phyloP scores from a whole-genome alignment of 2,113 vertebrate species.

The Zosterops lateralis region DNA sequence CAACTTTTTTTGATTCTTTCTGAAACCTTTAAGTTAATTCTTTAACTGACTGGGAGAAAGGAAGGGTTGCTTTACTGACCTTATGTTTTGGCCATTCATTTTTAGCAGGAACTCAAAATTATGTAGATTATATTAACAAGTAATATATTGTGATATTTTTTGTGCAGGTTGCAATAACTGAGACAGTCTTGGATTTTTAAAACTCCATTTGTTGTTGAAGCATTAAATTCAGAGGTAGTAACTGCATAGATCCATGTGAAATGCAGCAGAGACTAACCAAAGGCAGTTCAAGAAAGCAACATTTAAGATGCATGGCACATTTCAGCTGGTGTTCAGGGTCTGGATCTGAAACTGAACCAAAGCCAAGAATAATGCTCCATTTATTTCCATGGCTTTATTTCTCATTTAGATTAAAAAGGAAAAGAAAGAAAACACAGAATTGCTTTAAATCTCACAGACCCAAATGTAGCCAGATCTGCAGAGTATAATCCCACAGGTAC shows the following conservation, averaged over 20 bases:
- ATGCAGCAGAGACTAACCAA: not conserved
- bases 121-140: not conserved
- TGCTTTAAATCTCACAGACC: not conserved
- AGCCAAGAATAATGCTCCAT: constrained; percentile 14
- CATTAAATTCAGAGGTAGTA: not conserved
- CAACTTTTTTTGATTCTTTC: not conserved
- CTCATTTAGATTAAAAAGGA: constrained; percentile 18
- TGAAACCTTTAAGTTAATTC: not conserved
- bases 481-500: not conserved
- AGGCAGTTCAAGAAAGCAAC: not conserved
- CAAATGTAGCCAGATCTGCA: not conserved
- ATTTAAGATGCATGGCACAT: not conserved
- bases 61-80: not conserved
- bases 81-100: not conserved
- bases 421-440: not conserved
- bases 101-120: not conserved
- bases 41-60: not conserved
- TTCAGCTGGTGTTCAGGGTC: not conserved
- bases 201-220: not conserved
- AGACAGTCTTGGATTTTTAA: not conserved
- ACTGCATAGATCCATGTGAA: not conserved
- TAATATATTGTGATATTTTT: not conserved
- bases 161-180: not conserved
- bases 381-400: constrained; percentile 30
- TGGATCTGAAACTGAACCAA: not conserved